These are phyloP conservation scores for Halcyon chelicuti DNA, from an alignment of 2,797 vertebrate genomes.

Conservation along the genomic window DNA sequence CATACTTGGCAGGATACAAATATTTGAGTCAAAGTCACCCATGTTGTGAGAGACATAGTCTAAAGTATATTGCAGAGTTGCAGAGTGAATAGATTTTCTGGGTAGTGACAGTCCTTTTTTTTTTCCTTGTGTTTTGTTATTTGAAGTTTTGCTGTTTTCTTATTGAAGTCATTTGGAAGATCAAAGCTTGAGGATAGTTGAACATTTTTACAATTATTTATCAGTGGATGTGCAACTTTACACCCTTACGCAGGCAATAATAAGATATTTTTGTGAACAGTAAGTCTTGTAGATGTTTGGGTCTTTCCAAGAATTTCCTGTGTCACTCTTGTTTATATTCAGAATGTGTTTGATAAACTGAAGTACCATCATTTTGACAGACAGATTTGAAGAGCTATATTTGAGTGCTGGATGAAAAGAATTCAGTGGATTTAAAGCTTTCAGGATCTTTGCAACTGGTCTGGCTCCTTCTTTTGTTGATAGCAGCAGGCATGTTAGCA, in stretches of 20 bases:
- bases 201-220: background rate
- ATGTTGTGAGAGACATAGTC: background rate
- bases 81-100: background rate
- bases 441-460: background rate
- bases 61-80: background rate
- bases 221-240: background rate
- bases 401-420: background rate
- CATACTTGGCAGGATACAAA: background rate
- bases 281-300: background rate
- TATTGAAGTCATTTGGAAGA: background rate
- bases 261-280: background rate
- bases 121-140: background rate
- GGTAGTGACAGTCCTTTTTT: background rate
- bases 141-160: background rate
- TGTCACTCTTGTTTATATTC: background rate
- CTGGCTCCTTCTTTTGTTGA: background rate
- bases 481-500: background rate
- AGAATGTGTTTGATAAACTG: background rate
- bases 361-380: background rate
- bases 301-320: background rate
- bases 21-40: background rate
- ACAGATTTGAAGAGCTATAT: background rate
- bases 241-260: rapidly evolving
- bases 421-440: background rate
- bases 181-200: background rate